Evolutionary conservation across 2,888 invertebrate species (phyloP), one percentile per base, ranked within the genome.

Genomic region (Morpho achilles): DNA sequence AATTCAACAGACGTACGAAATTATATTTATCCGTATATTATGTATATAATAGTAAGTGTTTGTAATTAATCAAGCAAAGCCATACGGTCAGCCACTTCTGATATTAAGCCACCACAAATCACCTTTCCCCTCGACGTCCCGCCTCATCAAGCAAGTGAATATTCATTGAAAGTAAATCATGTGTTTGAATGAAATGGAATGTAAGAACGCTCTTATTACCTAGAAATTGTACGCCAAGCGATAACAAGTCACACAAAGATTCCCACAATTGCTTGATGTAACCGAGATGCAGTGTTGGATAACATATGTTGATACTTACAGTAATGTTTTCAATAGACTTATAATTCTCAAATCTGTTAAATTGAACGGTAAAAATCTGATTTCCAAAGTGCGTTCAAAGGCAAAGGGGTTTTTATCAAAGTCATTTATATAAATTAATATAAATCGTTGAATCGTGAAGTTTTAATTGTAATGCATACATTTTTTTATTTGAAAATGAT

Each of bases 211-310:
- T 75, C 72, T 73, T 76, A 65, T 78, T 77, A 79, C 76, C 72
- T 70, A 75, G 70, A 74, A 74, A 73, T 71, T 69, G 51, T 54
- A 60, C 54, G 60, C 63, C 57, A 53, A 61, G 56, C 60, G 63
- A 62, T 65, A 67, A 64, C 58, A 60, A 61, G 54, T 56, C 61
- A 60, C 66, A 61, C 53, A 51, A 57, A 62, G 44, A 58, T 84
- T 84, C 81, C 75, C 82, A 83, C 80, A 79, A 76, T 73, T 67
- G 53, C 47, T 74, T 75, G 72, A 79, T 78, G 79, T 77, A 80
- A 80, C 65, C 60, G 71, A 79, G 73, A 79, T 77, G 70, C 68
- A 66, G 66, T 63, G 73, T 81, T 83, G 70, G 73, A 83, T 83
- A 82, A 78, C 72, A 66, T 60, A 53, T 59, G 65, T 66, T 67